phyloP scores from a whole-genome alignment of 2,113 vertebrate genomes.

The human region GRCh38 chr4:95291001-95291500 shows the following conservation, averaged over 20 bases:
- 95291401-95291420: conserved; percentile 43
- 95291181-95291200: conserved; percentile 57
- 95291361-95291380: neutral
- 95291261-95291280: conserved; percentile 73
- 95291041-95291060: conserved; percentile 56
- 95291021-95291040: conserved; percentile 55
- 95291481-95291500: neutral
- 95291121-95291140: conserved; percentile 40
- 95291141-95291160: conserved; percentile 46
- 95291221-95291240: conserved; percentile 70
- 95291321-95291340: conserved; percentile 40
- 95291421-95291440: conserved; percentile 27
- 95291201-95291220: conserved; percentile 56
- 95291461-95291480: neutral
- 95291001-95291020: neutral
- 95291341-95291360: neutral
- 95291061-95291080: conserved; percentile 62
- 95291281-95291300: conserved; percentile 66
- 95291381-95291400: conserved; percentile 45
- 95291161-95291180: neutral
- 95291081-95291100: conserved; percentile 34
- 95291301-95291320: conserved; percentile 32
- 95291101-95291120: conserved; percentile 47
- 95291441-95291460: conserved; percentile 7
- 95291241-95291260: conserved; percentile 65